Evolutionary conservation across 1,140 invertebrate genomes (phyloP).

Genomic region (Drosophila ercepeae): DNA sequence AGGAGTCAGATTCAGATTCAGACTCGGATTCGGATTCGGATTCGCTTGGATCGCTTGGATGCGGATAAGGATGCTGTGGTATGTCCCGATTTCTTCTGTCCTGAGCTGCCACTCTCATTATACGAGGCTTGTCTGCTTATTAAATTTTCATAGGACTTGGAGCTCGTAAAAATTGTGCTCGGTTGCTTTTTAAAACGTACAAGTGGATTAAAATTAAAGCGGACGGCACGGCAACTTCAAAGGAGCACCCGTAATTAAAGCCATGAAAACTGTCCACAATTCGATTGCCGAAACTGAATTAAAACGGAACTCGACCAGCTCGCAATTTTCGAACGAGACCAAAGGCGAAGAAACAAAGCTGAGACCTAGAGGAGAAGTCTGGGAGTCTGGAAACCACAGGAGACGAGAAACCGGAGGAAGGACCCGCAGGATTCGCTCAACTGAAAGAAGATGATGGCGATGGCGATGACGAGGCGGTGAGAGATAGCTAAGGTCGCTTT

Average conservation of each 20-base stretch:
- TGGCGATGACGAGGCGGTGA: conserved; percentile 43
- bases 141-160: conserved; percentile 72
- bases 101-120: conserved; percentile 40
- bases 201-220: conserved; percentile 77
- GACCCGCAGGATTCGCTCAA: conserved; percentile 66
- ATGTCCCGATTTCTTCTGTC: conserved; percentile 25
- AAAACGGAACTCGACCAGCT: conserved; percentile 43
- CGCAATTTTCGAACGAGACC: background rate
- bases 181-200: conserved; percentile 44
- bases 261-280: conserved; percentile 70
- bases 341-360: conserved; percentile 26
- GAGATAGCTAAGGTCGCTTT: conserved; percentile 55
- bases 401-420: conserved; percentile 11
- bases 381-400: conserved; percentile 49
- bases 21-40: background rate
- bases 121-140: conserved; percentile 49
- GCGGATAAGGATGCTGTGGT: conserved; percentile 4
- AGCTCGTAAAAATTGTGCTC: conserved; percentile 63
- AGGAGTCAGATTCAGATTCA: conserved; percentile 8
- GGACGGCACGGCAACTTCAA: conserved; percentile 59
- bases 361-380: conserved; percentile 11
- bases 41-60: background rate
- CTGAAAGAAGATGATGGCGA: conserved; percentile 68
- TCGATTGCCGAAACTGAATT: conserved; percentile 71
- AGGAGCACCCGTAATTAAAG: conserved; percentile 59